These are phyloP conservation scores for Mergus octosetaceus DNA, from an alignment of 2,797 vertebrate genomes.

Conservation along the genomic window DNA sequence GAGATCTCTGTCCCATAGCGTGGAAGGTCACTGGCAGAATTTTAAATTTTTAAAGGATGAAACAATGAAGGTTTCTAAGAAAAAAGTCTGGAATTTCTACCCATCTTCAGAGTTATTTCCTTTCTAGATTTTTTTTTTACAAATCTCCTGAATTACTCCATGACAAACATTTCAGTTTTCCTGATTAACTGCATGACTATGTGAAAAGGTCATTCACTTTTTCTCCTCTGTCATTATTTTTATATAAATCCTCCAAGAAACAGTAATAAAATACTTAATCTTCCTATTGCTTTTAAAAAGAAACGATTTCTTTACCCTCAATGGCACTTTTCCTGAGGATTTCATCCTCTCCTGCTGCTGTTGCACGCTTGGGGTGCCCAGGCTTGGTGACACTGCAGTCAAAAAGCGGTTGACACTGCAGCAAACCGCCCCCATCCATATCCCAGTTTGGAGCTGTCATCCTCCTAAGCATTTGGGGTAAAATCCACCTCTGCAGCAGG, in stretches of 20 bases:
- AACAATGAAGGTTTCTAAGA: neutral
- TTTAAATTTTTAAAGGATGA: neutral
- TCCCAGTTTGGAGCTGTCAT: neutral
- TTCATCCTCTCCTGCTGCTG: neutral
- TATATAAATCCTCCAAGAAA: neutral
- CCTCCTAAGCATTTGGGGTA: neutral
- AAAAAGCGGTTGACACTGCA: too few species aligned
- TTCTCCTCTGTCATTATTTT: neutral
- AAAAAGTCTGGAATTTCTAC: neutral
- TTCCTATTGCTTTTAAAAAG: neutral
- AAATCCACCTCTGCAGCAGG: neutral
- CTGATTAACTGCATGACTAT: neutral
- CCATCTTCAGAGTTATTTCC: neutral
- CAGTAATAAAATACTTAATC: neutral
- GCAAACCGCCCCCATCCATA: neutral
- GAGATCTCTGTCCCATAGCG: neutral
- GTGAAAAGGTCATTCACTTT: neutral
- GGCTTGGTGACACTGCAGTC: neutral
- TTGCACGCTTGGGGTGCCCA: neutral
- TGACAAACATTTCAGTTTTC: neutral
- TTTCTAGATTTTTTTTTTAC: neutral
- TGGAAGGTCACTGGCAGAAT: neutral
- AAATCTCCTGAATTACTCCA: neutral
- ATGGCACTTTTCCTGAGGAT: neutral
- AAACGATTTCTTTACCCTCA: neutral